phyloP scores from a whole-genome alignment of 2,113 vertebrate genomes.

The Rhinogobius similis region DNA sequence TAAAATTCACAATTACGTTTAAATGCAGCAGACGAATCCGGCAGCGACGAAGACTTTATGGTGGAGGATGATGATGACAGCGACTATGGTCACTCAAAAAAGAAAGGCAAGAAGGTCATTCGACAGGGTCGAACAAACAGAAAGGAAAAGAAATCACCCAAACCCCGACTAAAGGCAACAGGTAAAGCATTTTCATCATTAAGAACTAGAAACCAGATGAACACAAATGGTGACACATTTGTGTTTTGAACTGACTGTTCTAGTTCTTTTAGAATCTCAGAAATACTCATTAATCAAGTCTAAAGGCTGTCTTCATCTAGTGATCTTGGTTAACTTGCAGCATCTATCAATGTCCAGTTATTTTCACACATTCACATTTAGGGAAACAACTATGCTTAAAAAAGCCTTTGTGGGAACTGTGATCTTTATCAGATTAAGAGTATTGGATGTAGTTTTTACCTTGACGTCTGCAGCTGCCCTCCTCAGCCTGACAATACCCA shows the following conservation, averaged over 20 bases:
- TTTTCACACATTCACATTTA: too few relatives aligned
- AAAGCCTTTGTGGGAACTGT: too few relatives aligned
- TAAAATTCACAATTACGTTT: background rate
- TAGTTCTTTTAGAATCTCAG: too few relatives aligned
- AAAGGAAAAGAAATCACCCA: slow-evolving; percentile 98
- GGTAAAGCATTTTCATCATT: slow-evolving; percentile 72
- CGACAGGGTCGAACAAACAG: slow-evolving; percentile 86
- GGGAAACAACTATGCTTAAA: too few relatives aligned
- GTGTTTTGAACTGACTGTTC: background rate
- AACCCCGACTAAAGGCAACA: slow-evolving; percentile 98
- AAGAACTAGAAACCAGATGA: background rate
- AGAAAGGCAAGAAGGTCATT: slow-evolving; percentile 94
- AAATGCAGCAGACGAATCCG: slow-evolving; percentile 86
- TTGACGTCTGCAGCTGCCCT: too few relatives aligned
- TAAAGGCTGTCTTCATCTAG: too few relatives aligned
- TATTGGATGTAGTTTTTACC: background rate
- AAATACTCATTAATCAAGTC: too few relatives aligned
- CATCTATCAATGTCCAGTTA: too few relatives aligned
- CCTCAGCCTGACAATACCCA: too few relatives aligned
- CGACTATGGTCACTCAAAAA: slow-evolving; percentile 97
- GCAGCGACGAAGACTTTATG: slow-evolving; percentile 96
- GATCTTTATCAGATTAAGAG: too few relatives aligned
- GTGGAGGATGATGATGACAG: slow-evolving; percentile 99
- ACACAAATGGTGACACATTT: background rate
- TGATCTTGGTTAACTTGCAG: background rate